Evolutionary conservation across 2,888 invertebrate genomes (phyloP).

Genomic region (Cheilosia scutellata): DNA sequence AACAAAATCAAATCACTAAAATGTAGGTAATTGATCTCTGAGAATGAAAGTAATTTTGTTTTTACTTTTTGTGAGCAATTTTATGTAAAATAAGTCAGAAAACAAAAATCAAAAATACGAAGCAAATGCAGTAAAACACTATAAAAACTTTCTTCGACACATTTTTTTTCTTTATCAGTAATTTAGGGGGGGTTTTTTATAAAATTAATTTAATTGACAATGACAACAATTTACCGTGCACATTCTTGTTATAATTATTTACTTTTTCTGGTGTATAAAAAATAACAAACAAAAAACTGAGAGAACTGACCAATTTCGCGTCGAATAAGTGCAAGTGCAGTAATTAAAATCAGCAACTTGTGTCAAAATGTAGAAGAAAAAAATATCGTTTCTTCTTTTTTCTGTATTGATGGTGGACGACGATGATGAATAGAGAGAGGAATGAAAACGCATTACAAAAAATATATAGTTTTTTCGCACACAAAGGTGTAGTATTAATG

Average conservation of each 20-base stretch:
- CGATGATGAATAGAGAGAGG: conserved; percentile 35
- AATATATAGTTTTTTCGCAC: conserved; percentile 22
- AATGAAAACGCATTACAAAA: conserved; percentile 51
- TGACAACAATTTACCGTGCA: conserved; percentile 67
- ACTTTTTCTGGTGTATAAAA: conserved; percentile 70
- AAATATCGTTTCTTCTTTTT: conserved; percentile 35
- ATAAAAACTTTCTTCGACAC: conserved; percentile 70
- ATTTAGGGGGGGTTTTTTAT: conserved; percentile 5
- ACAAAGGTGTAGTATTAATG: not conserved
- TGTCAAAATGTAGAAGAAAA: conserved; percentile 53
- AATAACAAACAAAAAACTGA: conserved; percentile 67
- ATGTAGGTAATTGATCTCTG: conserved; percentile 30
- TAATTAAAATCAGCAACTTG: conserved; percentile 75
- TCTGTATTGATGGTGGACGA: conserved; percentile 52
- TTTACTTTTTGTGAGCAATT: not conserved
- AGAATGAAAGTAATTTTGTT: not conserved
- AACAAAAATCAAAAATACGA: not conserved
- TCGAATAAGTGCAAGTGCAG: conserved; percentile 74
- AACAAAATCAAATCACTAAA: conserved; percentile 21
- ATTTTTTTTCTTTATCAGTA: conserved; percentile 42
- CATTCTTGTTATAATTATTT: conserved; percentile 58
- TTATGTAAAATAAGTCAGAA: not conserved
- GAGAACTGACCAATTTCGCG: conserved; percentile 70
- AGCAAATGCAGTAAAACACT: conserved; percentile 8
- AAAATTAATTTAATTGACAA: conserved; percentile 29